Conservation (phyloP, 2,113 vertebrate species). For the Onychostoma macrolepis region DNA sequence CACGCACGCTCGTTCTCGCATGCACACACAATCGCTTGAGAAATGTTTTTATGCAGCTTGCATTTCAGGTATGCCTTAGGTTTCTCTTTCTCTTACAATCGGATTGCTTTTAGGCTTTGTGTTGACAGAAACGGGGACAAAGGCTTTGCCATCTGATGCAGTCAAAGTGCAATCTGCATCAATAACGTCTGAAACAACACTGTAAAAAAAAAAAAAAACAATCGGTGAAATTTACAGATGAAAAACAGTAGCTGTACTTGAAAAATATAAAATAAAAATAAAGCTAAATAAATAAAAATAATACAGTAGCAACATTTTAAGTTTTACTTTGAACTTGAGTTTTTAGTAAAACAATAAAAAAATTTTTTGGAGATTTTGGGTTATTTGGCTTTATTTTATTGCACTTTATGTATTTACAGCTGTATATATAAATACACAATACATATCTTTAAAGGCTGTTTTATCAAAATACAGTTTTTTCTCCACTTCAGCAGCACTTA, state of each 20-base stretch:
- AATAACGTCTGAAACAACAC: background rate
- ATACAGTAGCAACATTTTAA: too few relatives aligned
- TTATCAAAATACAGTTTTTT: background rate
- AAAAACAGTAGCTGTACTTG: too few relatives aligned
- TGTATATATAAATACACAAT: background rate
- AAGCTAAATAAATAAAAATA: too few relatives aligned
- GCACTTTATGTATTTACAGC: background rate
- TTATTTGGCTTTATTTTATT: background rate
- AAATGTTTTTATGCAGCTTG: conserved; percentile 19
- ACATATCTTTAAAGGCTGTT: background rate
- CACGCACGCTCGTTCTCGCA: conserved; percentile 1
- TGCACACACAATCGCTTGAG: conserved; percentile 8
- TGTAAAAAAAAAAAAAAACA: background rate
- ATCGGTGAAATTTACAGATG: background rate
- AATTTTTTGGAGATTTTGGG: background rate
- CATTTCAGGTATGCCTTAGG: background rate
- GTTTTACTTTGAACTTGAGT: too few relatives aligned
- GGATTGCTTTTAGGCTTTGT: background rate
- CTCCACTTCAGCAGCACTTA: too few relatives aligned
- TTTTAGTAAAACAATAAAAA: too few relatives aligned
- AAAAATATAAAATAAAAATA: too few relatives aligned
- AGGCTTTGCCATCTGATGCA: background rate
- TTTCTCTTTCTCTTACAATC: background rate
- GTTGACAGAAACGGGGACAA: background rate
- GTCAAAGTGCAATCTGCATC: background rate